Evolutionary conservation across 1,140 invertebrate species (phyloP).

Genomic region (Eupristina koningsbergeri): DNA sequence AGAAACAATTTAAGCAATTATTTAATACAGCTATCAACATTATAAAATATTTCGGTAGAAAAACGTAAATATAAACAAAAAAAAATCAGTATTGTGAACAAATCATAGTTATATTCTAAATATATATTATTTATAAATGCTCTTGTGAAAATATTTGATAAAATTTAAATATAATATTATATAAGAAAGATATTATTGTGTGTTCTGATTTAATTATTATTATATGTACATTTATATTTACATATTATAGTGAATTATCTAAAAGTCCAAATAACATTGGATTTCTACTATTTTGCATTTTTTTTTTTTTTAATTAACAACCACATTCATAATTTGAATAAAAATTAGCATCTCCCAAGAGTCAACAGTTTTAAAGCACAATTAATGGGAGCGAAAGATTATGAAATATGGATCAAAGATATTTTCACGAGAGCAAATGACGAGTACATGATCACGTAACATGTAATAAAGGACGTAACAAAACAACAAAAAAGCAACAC

Average conservation of each 20-base stretch:
- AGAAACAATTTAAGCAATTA: neutral
- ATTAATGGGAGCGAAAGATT: too few species aligned
- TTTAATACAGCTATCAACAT: neutral
- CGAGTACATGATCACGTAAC: neutral
- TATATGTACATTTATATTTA: too few species aligned
- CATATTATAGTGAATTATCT: too few species aligned
- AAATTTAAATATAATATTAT: neutral
- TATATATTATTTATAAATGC: neutral
- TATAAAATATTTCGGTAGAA: neutral
- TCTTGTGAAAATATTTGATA: neutral
- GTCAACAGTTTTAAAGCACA: too few species aligned
- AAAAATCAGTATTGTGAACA: neutral
- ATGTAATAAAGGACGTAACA: neutral
- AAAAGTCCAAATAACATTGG: too few species aligned
- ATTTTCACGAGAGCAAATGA: neutral
- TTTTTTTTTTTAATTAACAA: too few species aligned
- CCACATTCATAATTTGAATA: too few species aligned
- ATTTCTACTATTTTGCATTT: too few species aligned
- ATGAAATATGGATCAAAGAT: neutral
- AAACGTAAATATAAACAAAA: neutral
- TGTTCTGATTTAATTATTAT: too few species aligned
- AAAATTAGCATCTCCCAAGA: too few species aligned
- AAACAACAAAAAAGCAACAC: slow-evolving; percentile 43
- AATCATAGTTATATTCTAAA: too few species aligned
- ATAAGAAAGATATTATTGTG: too few species aligned